Evolutionary conservation across 2,113 vertebrate species (phyloP).

Genomic region (Gopherus flavomarginatus): DNA sequence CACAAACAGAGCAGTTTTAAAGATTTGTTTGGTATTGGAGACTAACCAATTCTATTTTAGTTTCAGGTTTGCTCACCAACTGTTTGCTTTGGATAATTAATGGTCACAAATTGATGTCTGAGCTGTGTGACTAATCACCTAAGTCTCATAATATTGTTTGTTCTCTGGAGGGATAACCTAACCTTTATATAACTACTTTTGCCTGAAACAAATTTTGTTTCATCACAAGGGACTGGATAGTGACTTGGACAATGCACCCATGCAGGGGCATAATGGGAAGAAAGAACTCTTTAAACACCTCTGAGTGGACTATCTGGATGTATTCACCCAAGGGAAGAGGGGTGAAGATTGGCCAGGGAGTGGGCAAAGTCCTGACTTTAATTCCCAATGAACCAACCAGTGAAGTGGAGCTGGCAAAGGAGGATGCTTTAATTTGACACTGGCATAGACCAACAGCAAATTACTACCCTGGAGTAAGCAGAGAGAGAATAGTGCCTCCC

Average conservation of each 20-base stretch:
- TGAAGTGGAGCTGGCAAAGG: not conserved
- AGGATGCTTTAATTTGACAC: not conserved
- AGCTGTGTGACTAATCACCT: not conserved
- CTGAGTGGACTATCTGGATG: not conserved
- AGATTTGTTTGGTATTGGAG: not conserved
- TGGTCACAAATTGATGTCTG: not conserved
- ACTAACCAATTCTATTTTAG: not conserved
- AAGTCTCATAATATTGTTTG: not conserved
- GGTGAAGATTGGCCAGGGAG: not conserved
- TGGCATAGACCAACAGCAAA: not conserved
- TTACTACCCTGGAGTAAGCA: not conserved
- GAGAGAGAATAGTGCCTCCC: not conserved
- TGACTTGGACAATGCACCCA: not conserved
- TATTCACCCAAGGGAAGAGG: not conserved
- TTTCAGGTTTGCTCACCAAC: not conserved
- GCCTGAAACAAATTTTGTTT: not conserved
- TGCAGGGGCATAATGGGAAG: not conserved
- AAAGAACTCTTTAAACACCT: not conserved
- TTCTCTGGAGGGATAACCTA: not conserved
- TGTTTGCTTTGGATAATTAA: not conserved
- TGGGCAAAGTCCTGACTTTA: not conserved
- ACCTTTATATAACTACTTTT: not conserved
- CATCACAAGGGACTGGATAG: not conserved
- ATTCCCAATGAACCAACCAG: not conserved
- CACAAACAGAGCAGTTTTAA: not conserved